Conservation (phyloP, 2,797 vertebrate species). For the Malurus splendens region DNA sequence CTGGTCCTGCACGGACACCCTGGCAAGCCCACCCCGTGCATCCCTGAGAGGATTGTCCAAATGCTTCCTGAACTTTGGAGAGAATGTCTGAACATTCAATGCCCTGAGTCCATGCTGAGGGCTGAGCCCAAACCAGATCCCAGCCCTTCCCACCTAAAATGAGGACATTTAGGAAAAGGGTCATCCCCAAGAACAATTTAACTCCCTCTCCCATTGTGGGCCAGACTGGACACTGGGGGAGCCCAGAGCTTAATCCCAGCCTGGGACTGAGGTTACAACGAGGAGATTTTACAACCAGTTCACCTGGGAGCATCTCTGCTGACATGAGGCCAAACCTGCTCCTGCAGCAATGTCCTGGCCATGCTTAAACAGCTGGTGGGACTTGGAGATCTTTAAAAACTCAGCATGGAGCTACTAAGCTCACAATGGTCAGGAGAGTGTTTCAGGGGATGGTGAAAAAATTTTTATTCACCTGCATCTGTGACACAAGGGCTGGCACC, state of each 20-base stretch:
- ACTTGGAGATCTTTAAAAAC: neutral
- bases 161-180: neutral
- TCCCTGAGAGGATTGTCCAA: neutral
- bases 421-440: fast-evolving
- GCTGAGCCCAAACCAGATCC: neutral
- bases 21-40: neutral
- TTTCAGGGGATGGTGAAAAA: neutral
- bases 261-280: neutral
- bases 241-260: neutral
- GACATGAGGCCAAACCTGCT: fast-evolving
- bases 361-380: fast-evolving
- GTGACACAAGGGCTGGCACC: fast-evolving
- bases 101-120: fast-evolving
- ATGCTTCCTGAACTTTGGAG: neutral
- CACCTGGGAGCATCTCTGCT: neutral
- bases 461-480: neutral
- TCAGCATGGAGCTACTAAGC: neutral
- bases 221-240: neutral
- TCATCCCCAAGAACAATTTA: neutral
- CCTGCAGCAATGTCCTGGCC: fast-evolving
- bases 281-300: neutral
- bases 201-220: fast-evolving
- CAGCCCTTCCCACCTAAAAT: neutral
- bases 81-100: neutral
- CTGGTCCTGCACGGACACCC: neutral